These are phyloP conservation scores for Pseudanteris insignis DNA, from an alignment of 2,888 invertebrate genomes.

Conservation along the genomic window DNA sequence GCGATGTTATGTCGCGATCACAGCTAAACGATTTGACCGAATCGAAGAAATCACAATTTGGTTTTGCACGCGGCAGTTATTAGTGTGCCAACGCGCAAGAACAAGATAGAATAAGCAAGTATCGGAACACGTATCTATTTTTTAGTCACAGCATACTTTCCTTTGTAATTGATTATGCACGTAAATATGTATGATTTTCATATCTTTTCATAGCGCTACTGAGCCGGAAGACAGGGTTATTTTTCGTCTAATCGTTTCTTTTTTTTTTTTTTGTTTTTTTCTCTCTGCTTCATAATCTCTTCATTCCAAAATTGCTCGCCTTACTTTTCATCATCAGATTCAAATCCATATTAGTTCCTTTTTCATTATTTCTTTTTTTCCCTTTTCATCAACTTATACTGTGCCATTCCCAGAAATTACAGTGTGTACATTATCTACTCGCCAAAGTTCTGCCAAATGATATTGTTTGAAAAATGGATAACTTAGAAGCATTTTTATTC, in stretches of 20 bases:
- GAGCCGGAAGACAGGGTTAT: conserved; percentile 63
- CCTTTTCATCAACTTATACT: conserved; percentile 35
- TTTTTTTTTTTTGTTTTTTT: no score
- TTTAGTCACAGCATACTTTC: conserved; percentile 45
- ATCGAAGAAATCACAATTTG: no score
- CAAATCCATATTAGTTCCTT: conserved; percentile 27
- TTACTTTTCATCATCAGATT: conserved; percentile 44
- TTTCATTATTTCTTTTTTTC: no score
- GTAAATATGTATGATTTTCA: conserved; percentile 47
- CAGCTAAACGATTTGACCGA: no score
- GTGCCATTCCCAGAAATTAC: conserved; percentile 45
- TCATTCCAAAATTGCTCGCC: conserved; percentile 45
- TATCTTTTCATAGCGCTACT: conserved; percentile 55
- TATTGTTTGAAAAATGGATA: conserved; percentile 53
- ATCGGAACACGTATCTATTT: conserved; percentile 45
- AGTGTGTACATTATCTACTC: conserved; percentile 50
- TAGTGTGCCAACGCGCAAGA: no score
- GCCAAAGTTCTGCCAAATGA: conserved; percentile 55
- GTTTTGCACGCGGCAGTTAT: no score
- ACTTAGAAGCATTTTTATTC: conserved; percentile 54
- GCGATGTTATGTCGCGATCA: no score
- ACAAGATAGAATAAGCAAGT: conserved; percentile 42
- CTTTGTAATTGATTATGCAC: conserved; percentile 44
- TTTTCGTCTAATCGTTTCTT: conserved; percentile 47
- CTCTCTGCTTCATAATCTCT: conserved; percentile 46